A percentile compares a stretch with the other conserved stretches of the same genome.
These are phyloP conservation scores for Melanocharis versteri DNA, from an alignment of 2,113 vertebrate genomes.

Conservation along the genomic window DNA sequence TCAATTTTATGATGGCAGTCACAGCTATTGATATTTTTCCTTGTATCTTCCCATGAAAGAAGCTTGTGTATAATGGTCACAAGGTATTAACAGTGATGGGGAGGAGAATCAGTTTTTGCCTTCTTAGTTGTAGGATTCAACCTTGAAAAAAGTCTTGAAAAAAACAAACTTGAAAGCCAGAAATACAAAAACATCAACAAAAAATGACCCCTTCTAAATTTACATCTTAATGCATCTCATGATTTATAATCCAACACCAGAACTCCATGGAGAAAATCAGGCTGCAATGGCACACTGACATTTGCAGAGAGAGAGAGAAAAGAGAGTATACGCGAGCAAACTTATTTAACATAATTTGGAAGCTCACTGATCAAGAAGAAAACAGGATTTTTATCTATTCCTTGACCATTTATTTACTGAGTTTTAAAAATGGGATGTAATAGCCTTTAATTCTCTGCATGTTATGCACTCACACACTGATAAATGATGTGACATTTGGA, in stretches of 20 bases:
- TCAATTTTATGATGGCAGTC: background rate
- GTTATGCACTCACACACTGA: background rate
- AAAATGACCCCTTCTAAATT: background rate
- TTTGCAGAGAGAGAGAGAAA: background rate
- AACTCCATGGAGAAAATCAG: background rate
- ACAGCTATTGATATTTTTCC: background rate
- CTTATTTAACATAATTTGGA: background rate
- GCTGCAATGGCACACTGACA: background rate
- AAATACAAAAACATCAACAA: background rate
- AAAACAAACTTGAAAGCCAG: background rate
- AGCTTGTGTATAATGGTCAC: background rate
- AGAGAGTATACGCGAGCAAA: background rate
- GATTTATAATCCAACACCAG: background rate
- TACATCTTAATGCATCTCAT: background rate
- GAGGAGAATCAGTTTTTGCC: background rate
- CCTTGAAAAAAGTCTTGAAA: background rate
- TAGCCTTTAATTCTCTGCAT: background rate
- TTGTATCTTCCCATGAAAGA: background rate
- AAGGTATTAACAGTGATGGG: background rate
- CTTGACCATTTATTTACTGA: background rate
- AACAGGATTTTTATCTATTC: background rate
- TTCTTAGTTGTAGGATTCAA: background rate
- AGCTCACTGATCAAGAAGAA: background rate
- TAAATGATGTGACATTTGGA: slow-evolving; percentile 43
- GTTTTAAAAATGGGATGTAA: background rate